phyloP scores from a whole-genome alignment of 2,888 invertebrate genomes.

The Epiblema foenella region DNA sequence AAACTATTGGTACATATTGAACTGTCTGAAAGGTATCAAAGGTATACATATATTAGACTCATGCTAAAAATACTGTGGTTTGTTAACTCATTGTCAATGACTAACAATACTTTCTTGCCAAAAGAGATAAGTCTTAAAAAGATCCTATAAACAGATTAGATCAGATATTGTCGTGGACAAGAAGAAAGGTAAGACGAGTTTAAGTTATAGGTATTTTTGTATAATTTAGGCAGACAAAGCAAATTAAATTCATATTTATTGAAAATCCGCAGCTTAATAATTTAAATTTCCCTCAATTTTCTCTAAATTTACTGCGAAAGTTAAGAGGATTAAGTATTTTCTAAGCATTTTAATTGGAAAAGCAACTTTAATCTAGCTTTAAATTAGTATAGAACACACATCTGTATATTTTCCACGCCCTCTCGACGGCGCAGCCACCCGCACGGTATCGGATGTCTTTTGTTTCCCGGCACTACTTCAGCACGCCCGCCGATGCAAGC shows the following conservation, averaged over 20 bases:
- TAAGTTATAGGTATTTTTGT: not conserved
- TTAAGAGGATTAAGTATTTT: not conserved
- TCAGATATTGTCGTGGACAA: slow-evolving; percentile 20
- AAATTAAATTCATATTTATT: not conserved
- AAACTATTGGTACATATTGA: not conserved
- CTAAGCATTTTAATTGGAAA: not conserved
- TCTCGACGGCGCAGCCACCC: slow-evolving; percentile 48
- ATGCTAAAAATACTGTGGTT: not conserved
- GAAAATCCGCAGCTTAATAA: not conserved
- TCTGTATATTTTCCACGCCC: slow-evolving; percentile 26
- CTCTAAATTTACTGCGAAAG: not conserved
- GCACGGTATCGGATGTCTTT: slow-evolving; percentile 73
- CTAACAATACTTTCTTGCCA: not conserved
- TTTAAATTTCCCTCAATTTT: not conserved
- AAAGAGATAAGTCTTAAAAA: slow-evolving; percentile 2
- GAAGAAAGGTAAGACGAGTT: slow-evolving; percentile 20
- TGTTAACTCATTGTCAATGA: not conserved
- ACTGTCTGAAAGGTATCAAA: not conserved
- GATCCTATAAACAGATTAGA: slow-evolving; percentile 28
- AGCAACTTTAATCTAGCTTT: slow-evolving; percentile 17
- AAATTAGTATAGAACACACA: slow-evolving; percentile 25
- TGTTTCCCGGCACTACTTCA: slow-evolving; percentile 67
- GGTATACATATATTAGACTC: not conserved
- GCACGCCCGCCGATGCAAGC: slow-evolving; percentile 56
- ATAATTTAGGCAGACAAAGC: no score